These are phyloP conservation scores for Scaptomyza hsui DNA, from an alignment of 1,140 invertebrate genomes.

Conservation along the genomic window DNA sequence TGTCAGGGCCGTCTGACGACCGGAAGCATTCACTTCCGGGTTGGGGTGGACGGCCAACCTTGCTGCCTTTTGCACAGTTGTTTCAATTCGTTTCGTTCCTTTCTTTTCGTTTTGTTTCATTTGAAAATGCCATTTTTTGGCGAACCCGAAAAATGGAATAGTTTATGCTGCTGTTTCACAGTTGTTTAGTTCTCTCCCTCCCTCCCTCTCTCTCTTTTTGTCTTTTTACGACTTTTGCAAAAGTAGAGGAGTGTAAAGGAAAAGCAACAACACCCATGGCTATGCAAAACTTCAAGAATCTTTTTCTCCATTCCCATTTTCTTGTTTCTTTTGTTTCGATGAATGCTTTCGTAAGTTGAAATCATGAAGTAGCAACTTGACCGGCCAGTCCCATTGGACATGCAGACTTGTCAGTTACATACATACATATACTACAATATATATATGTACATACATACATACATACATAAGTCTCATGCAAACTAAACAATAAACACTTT, in stretches of 20 bases:
- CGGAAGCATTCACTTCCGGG: background rate
- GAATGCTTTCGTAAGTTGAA: slow-evolving; percentile 1
- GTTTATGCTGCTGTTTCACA: background rate
- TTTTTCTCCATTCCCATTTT: too few relatives aligned
- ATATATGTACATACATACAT: too few relatives aligned
- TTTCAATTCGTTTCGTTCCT: background rate
- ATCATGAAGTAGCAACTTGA: slow-evolving; percentile 1
- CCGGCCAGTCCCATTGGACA: background rate
- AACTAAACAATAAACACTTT: slow-evolving; percentile 1
- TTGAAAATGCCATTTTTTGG: background rate
- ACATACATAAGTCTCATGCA: background rate
- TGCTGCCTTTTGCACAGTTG: background rate
- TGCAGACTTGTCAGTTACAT: background rate
- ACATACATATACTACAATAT: background rate
- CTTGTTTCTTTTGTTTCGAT: background rate
- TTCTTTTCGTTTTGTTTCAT: too few relatives aligned
- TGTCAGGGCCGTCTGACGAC: background rate
- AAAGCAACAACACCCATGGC: background rate
- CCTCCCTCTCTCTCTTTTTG: too few relatives aligned
- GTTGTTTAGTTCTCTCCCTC: background rate
- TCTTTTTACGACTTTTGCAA: background rate
- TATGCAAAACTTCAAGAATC: background rate
- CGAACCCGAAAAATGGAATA: background rate
- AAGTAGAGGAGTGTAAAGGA: background rate
- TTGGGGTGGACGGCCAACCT: background rate